Evolutionary conservation across 2,888 invertebrate species (phyloP).

Genomic region (Bombyx huttoni): DNA sequence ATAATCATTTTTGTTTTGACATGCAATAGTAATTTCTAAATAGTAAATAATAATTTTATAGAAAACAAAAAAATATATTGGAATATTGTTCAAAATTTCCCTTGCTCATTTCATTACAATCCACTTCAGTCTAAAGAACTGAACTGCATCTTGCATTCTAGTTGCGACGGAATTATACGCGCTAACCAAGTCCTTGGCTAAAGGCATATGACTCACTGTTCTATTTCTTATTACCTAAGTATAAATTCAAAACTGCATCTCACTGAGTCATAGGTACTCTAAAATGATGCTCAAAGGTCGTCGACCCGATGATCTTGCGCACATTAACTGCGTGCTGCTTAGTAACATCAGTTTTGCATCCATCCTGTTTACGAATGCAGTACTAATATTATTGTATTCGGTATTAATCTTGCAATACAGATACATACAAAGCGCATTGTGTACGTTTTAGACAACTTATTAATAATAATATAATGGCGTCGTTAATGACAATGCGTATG

Average conservation of each 20-base stretch:
- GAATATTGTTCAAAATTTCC: no score
- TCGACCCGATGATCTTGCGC: slow-evolving; percentile 47
- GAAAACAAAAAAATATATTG: no score
- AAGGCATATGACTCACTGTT: slow-evolving; percentile 49
- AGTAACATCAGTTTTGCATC: slow-evolving; percentile 1
- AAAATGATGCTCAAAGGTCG: slow-evolving; percentile 38
- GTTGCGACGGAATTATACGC: slow-evolving; percentile 13
- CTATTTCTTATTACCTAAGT: slow-evolving; percentile 67
- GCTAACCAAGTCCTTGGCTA: slow-evolving; percentile 45
- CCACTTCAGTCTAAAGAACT: not conserved
- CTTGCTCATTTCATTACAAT: not conserved
- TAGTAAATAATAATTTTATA: no score
- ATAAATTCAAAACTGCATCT: slow-evolving; percentile 63
- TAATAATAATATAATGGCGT: not conserved
- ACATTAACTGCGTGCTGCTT: slow-evolving; percentile 16
- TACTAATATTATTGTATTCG: not conserved
- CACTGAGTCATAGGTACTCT: slow-evolving; percentile 46
- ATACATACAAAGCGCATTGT: not conserved
- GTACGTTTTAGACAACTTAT: not conserved
- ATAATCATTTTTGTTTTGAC: no score
- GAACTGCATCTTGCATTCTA: slow-evolving; percentile 7
- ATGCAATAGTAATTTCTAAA: no score
- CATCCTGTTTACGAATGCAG: not conserved
- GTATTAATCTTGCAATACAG: not conserved
- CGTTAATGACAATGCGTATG: not conserved